Base-by-base conservation (phyloP, 1,140 invertebrate species). In the Holcopasites calliopsidis region DNA sequence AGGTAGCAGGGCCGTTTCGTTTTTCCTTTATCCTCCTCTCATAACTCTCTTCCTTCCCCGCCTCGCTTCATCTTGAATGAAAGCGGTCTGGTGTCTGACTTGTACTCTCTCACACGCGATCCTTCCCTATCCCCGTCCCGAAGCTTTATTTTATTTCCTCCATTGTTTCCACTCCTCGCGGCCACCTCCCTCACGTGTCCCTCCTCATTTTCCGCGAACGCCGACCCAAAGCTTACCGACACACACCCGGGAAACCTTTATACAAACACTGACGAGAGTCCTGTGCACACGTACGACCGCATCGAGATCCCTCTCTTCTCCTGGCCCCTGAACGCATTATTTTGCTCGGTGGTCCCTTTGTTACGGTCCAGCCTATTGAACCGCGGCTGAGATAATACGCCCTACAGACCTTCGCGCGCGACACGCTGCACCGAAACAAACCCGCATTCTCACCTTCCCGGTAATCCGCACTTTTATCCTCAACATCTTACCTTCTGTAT, bases 101-200 rank as follows among this genome's bases (percentile, higher is more conserved):
- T 18, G 16, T 18, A 73, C 35, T 35, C 64, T 62, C 69, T 58
- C 35, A 5, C 44, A 6, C 28, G 18, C 64, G 62, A 61, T 71
- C 52, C 64, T 64, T 65, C 65, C 57, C 69, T 79, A 54, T 77
- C 78, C 78, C 79, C 74, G 62, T 75, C 49, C n/a, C 72, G 76
- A 84, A 86, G 83, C 86, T 85, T 90, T 90, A 90, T 90, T 90
- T 89, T 90, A 90, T 89, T 90, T 88, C 83, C 79, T 84, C 87
- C 77, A 90, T 89, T 90, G 88, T 90, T 89, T 88, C 83, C 75
- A 83, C 77, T 82, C 78, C 82, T 85, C 76, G 82, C 75, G 75
- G 73, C 42, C 55, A 77, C 70, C 73, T 81, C 78, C 76, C 83
- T 85, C 83, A 74, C 85, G 80, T 81, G 81, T 69, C 76, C 65